Evolutionary conservation across 2,888 invertebrate genomes (phyloP), one percentile per base, ranked within the genome.

Genomic region (Apantesis nais): DNA sequence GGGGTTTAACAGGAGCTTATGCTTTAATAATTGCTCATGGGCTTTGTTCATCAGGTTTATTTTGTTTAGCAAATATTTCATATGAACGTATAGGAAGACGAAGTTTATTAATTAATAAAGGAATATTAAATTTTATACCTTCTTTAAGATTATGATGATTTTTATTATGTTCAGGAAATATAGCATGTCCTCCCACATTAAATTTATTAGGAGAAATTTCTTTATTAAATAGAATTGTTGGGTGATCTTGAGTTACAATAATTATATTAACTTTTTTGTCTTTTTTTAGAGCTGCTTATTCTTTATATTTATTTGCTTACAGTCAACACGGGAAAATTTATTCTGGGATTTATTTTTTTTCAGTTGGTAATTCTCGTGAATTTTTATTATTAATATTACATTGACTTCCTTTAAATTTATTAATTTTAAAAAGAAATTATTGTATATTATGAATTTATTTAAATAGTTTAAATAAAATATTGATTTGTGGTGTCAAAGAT

Each of bases 121-220:
- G n/a, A n/a, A n/a, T n/a, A n/a, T n/a, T n/a, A n/a, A n/a, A n/a
- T n/a, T n/a, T n/a, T n/a, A n/a, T n/a, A n/a, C n/a, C n/a, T n/a
- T n/a, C n/a, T n/a, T n/a, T n/a, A n/a, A n/a, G n/a, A n/a, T n/a
- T n/a, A n/a, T n/a, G n/a, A n/a, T n/a, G n/a, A n/a, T n/a, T n/a
- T 96, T 91, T 97, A 88, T 91, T 97, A 83, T 89, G 95, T 85
- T 93, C 93, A 52, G 92, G 93, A 52, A 97, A 97, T 96, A 97
- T 97, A 86, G 95, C 96, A 0, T 96, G 96, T 66, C 97, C 97
- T 2, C 96, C 96, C 2, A 96, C 96, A 14, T 92, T 97, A 90
- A 97, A 97, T 96, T 96, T 97, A 89, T 87, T 96, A 76, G 95
- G 96, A 0, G 97, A 97, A 90, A 95, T 97, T 96, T 92, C 95